Evolutionary conservation across 2,113 vertebrate species (phyloP).

Genomic region (Gyps fulvus): DNA sequence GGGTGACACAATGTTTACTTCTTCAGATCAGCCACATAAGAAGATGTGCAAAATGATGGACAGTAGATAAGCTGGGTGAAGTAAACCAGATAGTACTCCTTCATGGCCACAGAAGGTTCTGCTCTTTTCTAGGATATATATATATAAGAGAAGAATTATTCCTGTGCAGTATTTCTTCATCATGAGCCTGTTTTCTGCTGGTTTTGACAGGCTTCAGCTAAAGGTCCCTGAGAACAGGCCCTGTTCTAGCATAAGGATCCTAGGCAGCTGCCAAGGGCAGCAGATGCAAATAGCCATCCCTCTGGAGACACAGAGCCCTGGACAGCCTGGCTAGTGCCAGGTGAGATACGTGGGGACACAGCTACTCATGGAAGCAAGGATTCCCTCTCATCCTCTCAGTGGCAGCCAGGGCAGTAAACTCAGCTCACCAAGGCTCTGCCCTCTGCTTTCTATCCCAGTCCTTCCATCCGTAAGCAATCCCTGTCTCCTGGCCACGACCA

Average conservation of each 20-base stretch:
- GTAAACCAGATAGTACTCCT: background rate
- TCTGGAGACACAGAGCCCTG: background rate
- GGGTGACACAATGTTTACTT: background rate
- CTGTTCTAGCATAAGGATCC: background rate
- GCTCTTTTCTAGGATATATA: background rate
- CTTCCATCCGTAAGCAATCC: background rate
- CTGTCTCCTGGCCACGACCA: background rate
- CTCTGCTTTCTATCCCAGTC: background rate
- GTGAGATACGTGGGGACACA: background rate
- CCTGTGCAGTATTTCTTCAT: background rate
- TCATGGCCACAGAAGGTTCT: background rate
- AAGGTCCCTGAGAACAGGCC: background rate
- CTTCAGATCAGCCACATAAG: background rate
- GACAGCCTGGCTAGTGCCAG: background rate
- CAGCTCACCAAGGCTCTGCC: background rate
- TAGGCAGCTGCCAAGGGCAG: background rate
- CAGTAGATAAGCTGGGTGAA: background rate
- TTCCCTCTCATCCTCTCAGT: background rate
- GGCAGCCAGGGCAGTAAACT: background rate
- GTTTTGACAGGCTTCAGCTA: background rate
- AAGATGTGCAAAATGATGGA: background rate
- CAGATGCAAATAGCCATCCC: background rate
- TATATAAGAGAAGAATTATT: background rate
- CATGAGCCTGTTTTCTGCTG: background rate
- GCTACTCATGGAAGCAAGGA: background rate